Evolutionary conservation across 2,888 invertebrate species (phyloP).

Genomic region (Pseudococcus longispinus): DNA sequence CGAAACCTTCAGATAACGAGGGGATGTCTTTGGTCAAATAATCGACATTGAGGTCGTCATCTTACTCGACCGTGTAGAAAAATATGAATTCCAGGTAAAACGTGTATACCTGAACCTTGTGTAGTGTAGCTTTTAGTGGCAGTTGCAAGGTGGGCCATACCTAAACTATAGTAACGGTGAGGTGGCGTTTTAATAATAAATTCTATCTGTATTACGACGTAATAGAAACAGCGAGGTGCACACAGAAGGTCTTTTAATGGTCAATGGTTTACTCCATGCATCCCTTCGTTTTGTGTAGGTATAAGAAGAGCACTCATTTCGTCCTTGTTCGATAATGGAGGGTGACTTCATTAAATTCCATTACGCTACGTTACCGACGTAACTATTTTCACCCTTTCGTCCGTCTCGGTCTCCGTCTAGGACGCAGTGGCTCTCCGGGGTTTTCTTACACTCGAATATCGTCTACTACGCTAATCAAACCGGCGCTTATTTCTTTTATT

Average conservation of each 20-base stretch:
- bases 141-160: background rate
- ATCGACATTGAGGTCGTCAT: background rate
- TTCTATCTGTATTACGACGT: slow-evolving; percentile 43
- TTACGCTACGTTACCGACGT: slow-evolving; percentile 47
- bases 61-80: background rate
- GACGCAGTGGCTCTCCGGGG: background rate
- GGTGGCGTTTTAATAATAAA: slow-evolving; percentile 50
- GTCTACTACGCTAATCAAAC: slow-evolving; percentile 35
- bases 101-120: background rate
- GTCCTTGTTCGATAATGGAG: slow-evolving; percentile 41
- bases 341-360: slow-evolving; percentile 53
- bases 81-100: background rate
- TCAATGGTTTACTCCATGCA: slow-evolving; percentile 31
- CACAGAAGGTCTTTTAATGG: slow-evolving; percentile 32
- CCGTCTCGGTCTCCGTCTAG: background rate
- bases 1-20: background rate
- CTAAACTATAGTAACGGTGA: background rate
- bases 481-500: slow-evolving; percentile 28
- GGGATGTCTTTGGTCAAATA: background rate
- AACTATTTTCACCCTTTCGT: slow-evolving; percentile 16
- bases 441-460: slow-evolving; percentile 42
- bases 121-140: background rate
- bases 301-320: slow-evolving; percentile 5
- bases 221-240: background rate
- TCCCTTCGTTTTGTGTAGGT: background rate